These are phyloP conservation scores for Thelaira solivaga DNA, from an alignment of 2,888 invertebrate genomes.

Conservation along the genomic window DNA sequence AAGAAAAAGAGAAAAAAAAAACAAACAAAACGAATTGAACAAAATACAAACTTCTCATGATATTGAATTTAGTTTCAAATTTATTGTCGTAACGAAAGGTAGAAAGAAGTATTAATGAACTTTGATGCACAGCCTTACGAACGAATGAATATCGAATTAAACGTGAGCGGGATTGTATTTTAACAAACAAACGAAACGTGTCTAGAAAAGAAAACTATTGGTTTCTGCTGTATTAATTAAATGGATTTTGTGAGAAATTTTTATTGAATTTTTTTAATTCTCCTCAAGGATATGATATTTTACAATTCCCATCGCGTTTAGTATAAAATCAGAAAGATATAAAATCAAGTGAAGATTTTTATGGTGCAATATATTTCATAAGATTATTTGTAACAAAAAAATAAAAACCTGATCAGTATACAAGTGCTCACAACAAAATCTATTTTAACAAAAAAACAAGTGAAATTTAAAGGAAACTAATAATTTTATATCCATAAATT, in stretches of 20 bases:
- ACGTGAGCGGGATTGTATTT: slow-evolving; percentile 1
- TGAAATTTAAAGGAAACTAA: not conserved
- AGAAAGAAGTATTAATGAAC: not conserved
- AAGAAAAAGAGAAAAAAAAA: slow-evolving; percentile 20
- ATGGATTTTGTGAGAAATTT: slow-evolving; percentile 1
- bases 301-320: slow-evolving; percentile 1
- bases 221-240: not conserved
- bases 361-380: slow-evolving; percentile 25
- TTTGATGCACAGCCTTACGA: not conserved
- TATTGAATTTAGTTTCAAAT: slow-evolving; percentile 50
- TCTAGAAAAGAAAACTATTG: not conserved
- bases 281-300: not conserved
- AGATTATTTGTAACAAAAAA: not conserved
- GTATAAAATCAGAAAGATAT: not conserved
- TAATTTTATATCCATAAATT: slow-evolving; percentile 7
- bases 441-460: slow-evolving; percentile 6
- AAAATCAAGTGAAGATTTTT: too few relatives aligned
- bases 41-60: slow-evolving; percentile 27
- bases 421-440: slow-evolving; percentile 6
- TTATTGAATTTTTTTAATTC: not conserved
- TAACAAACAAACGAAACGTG: slow-evolving; percentile 25
- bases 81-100: slow-evolving; percentile 38
- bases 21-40: slow-evolving; percentile 43
- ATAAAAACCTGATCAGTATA: not conserved
- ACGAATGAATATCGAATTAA: slow-evolving; percentile 1